Evolutionary conservation across 2,888 invertebrate species (phyloP), one percentile per base, ranked within the genome.

Genomic region (Zygothrica quintamaculata): DNA sequence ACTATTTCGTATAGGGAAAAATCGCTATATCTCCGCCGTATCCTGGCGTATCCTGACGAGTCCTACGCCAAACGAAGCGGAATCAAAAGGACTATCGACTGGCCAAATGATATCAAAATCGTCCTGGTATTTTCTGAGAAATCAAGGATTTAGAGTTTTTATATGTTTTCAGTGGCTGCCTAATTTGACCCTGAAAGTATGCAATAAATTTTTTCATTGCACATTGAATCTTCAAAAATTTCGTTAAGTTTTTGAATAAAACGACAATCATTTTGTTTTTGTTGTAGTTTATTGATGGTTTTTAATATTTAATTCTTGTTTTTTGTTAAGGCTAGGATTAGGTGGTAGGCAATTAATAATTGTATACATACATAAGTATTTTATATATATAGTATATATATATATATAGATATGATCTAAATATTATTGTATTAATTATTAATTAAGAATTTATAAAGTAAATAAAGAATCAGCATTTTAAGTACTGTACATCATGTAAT

Each of bases 401-500:
- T 9, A 47, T 48, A 40, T 42, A n/a, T 55, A 22, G 22, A 44
- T 36, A 26, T 47, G 7, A 31, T 8, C 34, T 57, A 57, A 33
- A 29, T 37, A 44, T 65, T 50, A 64, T 48, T 56, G 29, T 52
- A 48, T 43, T 52, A 62, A 39, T 58, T 65, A 69, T 57, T 58
- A 50, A 16, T 53, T 44, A 33, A n/a, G n/a, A n/a, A n/a, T 46
- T 3, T 5, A 8, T 29, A 22, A 70, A 68, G n/a, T 65, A 36
- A 52, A 71, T 71, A 68, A 65, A 52, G 72, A 65, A 65, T 50
- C 71, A 6, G 51, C 16, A 40, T 34, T 52, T 68, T 36, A 68
- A 71, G 71, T 65, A 58, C 69, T 69, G 69, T 69, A 69, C 69
- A 69, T 47, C 47, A 71, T 50, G 52, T 48, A 52, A 71, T 71